phyloP scores from a whole-genome alignment of 2,113 vertebrate genomes.

The Dicerorhinus sumatrensis region DNA sequence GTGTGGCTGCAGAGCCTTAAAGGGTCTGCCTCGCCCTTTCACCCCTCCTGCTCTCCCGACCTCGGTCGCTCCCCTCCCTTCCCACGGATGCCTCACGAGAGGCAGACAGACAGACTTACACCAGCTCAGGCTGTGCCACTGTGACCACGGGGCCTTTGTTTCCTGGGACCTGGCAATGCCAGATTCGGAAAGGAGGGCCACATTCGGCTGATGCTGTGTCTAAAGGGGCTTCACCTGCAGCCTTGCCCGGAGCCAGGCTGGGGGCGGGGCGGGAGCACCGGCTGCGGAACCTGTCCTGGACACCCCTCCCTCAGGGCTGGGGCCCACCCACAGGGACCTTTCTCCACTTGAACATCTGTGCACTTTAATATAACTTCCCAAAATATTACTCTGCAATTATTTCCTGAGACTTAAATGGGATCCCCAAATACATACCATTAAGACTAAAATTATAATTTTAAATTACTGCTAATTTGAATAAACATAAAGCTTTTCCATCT shows the following conservation, averaged over 20 bases:
- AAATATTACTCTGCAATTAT: slow-evolving; percentile 56
- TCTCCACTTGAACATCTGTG: slow-evolving; percentile 18
- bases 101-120: background rate
- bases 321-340: background rate
- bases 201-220: background rate
- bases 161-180: background rate
- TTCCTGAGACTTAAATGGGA: slow-evolving; percentile 60
- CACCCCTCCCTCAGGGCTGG: background rate
- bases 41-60: background rate
- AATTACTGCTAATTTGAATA: slow-evolving; percentile 59
- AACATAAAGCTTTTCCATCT: background rate
- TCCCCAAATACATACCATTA: slow-evolving; percentile 61
- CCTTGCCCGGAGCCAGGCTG: background rate
- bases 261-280: rapidly evolving
- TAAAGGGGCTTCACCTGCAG: background rate
- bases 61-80: background rate
- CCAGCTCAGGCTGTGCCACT: background rate
- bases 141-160: background rate
- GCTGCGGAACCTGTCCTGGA: background rate
- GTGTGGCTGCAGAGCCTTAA: background rate
- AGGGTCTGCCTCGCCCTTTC: no score
- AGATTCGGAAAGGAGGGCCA: background rate
- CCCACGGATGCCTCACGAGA: background rate
- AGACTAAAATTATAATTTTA: slow-evolving; percentile 60
- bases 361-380: slow-evolving; percentile 35